A percentile compares a stretch with the other conserved stretches of the same genome.
phyloP scores from a whole-genome alignment of 2,113 vertebrate genomes.

The Saimiri boliviensis region DNA sequence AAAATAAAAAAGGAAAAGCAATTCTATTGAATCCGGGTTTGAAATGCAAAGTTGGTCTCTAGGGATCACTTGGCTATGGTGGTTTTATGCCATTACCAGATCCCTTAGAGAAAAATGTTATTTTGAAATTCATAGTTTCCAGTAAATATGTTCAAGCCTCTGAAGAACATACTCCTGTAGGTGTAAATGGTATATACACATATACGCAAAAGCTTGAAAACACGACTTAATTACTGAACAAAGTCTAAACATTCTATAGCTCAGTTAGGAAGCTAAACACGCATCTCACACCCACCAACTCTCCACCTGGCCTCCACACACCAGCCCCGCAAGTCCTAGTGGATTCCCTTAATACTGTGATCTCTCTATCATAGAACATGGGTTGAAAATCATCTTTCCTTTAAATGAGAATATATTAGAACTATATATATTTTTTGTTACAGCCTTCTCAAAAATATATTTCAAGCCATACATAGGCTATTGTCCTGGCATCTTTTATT shows the following conservation, averaged over 20 bases:
- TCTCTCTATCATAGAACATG: background rate
- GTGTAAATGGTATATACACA: background rate
- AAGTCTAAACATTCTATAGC: background rate
- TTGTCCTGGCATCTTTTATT: background rate
- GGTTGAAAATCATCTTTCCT: slow-evolving; percentile 23
- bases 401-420: background rate
- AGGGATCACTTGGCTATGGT: background rate
- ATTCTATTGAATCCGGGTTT: slow-evolving; percentile 23
- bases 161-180: background rate
- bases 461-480: background rate
- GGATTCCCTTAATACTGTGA: background rate
- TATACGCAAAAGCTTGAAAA: background rate
- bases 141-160: background rate
- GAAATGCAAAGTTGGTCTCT: slow-evolving; percentile 41
- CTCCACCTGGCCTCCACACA: background rate
- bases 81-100: slow-evolving; percentile 23
- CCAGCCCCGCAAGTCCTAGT: background rate
- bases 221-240: background rate
- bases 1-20: background rate
- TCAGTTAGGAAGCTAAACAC: background rate
- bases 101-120: slow-evolving; percentile 11
- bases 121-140: slow-evolving; percentile 40
- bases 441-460: background rate
- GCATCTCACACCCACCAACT: background rate
- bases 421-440: background rate